Percentiles rank a stretch among this genome's conserved stretches.
Conservation (phyloP, 1,140 invertebrate species). For the Pantala flavescens region DNA sequence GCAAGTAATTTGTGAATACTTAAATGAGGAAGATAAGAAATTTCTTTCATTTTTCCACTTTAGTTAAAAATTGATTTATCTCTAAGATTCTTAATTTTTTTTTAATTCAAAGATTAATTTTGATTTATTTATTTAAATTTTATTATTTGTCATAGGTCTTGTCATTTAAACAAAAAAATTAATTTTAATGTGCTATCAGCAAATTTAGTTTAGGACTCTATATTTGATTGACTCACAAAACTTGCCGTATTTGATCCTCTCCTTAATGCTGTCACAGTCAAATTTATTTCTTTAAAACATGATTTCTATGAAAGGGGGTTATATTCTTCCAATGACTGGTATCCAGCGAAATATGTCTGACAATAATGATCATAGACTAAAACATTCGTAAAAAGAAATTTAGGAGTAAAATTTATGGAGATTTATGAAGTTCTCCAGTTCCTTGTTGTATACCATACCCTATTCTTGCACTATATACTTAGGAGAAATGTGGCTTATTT, state of each 20-base stretch:
- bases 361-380: conserved; percentile 4
- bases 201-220: no score
- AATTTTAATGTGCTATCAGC: neutral
- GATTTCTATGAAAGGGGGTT: neutral
- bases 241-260: no score
- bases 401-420: neutral
- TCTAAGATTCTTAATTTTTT: no score
- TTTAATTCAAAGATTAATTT: no score
- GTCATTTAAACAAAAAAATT: neutral
- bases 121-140: no score
- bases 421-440: neutral
- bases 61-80: no score
- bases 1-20: no score
- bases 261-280: no score
- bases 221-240: no score
- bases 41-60: no score
- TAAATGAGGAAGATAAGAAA: no score
- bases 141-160: neutral
- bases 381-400: neutral
- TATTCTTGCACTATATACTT: neutral
- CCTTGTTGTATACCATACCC: neutral
- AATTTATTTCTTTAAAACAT: no score
- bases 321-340: neutral
- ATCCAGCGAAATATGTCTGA: neutral
- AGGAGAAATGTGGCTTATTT: neutral